Evolutionary conservation across 1,140 invertebrate species (phyloP).

Genomic region (Diuraphis noxia): DNA sequence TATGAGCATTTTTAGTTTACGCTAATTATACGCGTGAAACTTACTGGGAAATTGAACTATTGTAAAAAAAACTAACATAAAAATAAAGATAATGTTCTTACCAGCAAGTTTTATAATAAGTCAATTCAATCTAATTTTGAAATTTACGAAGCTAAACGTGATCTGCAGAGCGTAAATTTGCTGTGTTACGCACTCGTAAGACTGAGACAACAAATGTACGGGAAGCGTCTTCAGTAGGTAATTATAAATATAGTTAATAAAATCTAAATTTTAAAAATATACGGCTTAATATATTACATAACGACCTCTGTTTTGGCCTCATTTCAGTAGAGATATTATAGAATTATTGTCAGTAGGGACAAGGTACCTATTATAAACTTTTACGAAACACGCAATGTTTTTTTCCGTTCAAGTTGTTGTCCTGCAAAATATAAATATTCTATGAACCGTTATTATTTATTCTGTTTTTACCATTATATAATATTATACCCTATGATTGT

Average conservation of each 20-base stretch:
- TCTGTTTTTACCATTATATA: not conserved
- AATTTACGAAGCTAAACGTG: too few species aligned
- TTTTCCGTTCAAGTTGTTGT: not conserved
- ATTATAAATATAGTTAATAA: not conserved
- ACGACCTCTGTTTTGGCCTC: not conserved
- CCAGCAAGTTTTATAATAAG: too few species aligned
- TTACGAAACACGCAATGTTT: not conserved
- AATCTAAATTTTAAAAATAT: not conserved
- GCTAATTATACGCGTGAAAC: too few species aligned
- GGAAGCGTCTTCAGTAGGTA: too few species aligned
- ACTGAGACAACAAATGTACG: too few species aligned
- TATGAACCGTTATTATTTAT: not conserved
- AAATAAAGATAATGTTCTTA: too few species aligned
- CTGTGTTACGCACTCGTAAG: too few species aligned
- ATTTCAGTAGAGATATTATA: constrained; percentile 10
- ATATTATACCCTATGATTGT: not conserved
- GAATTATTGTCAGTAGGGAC: not conserved
- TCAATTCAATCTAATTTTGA: too few species aligned
- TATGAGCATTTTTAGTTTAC: too few species aligned
- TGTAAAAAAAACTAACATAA: too few species aligned
- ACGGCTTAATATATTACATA: not conserved
- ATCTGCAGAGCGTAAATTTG: too few species aligned
- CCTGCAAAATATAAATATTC: not conserved
- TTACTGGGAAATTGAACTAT: too few species aligned
- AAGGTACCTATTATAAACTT: constrained; percentile 3